A percentile compares a stretch with the other conserved stretches of the same genome.
These are phyloP conservation scores for Mythimna ferrago DNA, from an alignment of 2,888 invertebrate genomes.

Conservation along the genomic window DNA sequence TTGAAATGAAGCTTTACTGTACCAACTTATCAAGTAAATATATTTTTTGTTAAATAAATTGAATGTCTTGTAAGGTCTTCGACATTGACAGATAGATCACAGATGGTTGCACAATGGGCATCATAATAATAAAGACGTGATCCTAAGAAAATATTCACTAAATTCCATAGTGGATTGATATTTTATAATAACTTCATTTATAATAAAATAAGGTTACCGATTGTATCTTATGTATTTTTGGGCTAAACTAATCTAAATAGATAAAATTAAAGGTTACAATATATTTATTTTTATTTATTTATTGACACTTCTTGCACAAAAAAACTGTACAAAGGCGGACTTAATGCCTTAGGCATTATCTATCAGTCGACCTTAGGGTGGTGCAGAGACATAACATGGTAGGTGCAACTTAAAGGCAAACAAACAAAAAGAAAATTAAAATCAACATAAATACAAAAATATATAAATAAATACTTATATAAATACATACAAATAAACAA, in stretches of 20 bases:
- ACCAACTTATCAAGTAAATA: conserved; percentile 28
- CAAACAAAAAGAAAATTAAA: no score
- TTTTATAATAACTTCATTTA: conserved; percentile 37
- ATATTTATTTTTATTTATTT: no score
- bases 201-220: conserved; percentile 18
- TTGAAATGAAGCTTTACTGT: conserved; percentile 18
- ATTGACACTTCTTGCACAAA: no score
- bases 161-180: conserved; percentile 45
- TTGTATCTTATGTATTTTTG: conserved; percentile 45
- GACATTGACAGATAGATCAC: conserved; percentile 83
- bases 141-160: conserved; percentile 81
- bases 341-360: no score
- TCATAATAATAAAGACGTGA: conserved; percentile 74
- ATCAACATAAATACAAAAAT: no score
- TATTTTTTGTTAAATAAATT: conserved; percentile 60
- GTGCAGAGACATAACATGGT: no score
- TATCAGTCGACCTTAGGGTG: no score
- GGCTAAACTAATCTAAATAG: conserved; percentile 21
- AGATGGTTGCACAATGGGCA: conserved; percentile 84
- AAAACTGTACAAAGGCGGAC: no score
- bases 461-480: no score
- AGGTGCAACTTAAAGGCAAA: no score
- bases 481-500: no score
- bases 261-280: background rate
- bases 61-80: conserved; percentile 47